Evolutionary conservation across 2,113 vertebrate species (phyloP).

Genomic region (Taxidea taxus): DNA sequence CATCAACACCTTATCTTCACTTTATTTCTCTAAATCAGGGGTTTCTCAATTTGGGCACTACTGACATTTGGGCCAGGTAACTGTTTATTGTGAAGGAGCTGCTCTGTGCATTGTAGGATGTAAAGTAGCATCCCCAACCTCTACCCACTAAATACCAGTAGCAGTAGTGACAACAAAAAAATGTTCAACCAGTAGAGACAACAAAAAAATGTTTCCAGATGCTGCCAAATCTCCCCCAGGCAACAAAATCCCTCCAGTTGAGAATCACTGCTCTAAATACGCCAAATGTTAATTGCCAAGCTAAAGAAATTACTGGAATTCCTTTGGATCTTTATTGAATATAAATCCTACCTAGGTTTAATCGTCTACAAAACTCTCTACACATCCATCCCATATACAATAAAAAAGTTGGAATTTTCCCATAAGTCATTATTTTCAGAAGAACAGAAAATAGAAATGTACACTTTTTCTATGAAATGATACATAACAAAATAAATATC

Average conservation of each 20-base stretch:
- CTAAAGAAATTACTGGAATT: not conserved
- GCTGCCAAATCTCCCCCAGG: not conserved
- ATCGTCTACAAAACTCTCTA: not conserved
- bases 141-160: not conserved
- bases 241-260: not conserved
- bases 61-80: not conserved
- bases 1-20: not conserved
- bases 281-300: not conserved
- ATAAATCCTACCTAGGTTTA: not conserved
- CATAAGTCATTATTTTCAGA: not conserved
- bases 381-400: not conserved
- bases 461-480: not conserved
- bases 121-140: not conserved
- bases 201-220: not conserved
- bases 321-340: not conserved
- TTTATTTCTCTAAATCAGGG: not conserved
- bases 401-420: not conserved
- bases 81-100: not conserved
- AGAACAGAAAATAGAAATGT: not conserved
- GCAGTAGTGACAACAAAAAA: not conserved
- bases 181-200: not conserved
- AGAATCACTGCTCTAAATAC: slow-evolving; percentile 25
- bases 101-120: not conserved
- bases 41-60: not conserved
- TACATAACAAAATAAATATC: not conserved